These are phyloP conservation scores for Amphilophus citrinellus DNA, from an alignment of 2,113 vertebrate species.

Conservation along the genomic window DNA sequence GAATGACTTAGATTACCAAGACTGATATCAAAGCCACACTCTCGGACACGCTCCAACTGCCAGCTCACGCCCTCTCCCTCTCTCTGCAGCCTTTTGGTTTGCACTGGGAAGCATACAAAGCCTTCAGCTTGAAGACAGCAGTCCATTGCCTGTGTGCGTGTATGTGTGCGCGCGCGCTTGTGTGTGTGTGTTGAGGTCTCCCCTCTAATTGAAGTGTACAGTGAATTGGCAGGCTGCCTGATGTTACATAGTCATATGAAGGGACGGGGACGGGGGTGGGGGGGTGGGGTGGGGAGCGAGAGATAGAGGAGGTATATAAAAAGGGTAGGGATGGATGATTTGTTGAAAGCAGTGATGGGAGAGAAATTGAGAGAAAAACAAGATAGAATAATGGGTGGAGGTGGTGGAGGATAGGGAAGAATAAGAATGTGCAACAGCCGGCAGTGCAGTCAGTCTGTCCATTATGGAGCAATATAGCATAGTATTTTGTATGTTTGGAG, in stretches of 20 bases:
- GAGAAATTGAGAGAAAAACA: constrained; percentile 16
- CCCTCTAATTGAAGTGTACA: constrained; percentile 76
- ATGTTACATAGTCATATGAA: constrained; percentile 63
- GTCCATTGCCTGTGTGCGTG: constrained; percentile 6
- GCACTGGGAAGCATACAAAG: constrained; percentile 46
- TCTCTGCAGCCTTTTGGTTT: constrained; percentile 41
- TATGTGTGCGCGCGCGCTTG: background rate
- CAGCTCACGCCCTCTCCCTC: constrained; percentile 16
- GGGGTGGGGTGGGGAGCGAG: background rate
- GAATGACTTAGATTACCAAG: constrained; percentile 77
- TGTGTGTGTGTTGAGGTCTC: constrained; percentile 39
- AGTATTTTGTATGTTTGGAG: background rate
- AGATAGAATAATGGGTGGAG: constrained; percentile 16
- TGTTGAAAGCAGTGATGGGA: constrained; percentile 20
- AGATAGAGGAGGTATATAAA: background rate
- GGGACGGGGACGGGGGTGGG: constrained; percentile 39
- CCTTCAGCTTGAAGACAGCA: constrained; percentile 47
- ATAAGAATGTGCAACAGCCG: constrained; percentile 38
- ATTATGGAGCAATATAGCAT: background rate
- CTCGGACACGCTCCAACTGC: constrained; percentile 54
- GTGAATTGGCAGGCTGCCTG: constrained; percentile 73
- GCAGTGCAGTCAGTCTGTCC: background rate
- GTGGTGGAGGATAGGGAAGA: constrained; percentile 20
- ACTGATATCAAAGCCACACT: constrained; percentile 79
- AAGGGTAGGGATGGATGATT: constrained; percentile 1